These are phyloP conservation scores for Rhopalosiphum maidis DNA, from an alignment of 1,140 invertebrate species.

Conservation along the genomic window DNA sequence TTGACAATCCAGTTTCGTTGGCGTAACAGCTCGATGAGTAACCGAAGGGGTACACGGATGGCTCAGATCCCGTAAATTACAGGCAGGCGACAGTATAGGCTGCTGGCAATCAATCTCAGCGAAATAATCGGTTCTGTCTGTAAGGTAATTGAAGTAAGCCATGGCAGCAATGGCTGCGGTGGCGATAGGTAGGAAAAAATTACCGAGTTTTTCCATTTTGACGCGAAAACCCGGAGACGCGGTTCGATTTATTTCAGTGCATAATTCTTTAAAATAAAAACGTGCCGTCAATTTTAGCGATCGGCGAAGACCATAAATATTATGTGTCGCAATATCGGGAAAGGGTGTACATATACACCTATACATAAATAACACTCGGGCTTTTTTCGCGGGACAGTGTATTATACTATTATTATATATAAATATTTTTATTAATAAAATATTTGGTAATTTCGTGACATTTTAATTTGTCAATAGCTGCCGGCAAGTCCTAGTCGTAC, in stretches of 20 bases:
- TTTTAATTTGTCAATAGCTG: neutral
- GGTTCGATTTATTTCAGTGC: conserved; percentile 46
- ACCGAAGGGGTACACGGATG: neutral
- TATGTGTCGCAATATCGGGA: neutral
- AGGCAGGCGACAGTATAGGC: neutral
- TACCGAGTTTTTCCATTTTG: conserved; percentile 43
- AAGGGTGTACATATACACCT: neutral
- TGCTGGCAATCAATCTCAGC: conserved; percentile 28
- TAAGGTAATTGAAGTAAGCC: conserved; percentile 42
- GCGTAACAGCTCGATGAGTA: neutral
- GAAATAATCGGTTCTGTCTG: conserved; percentile 52
- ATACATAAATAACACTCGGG: neutral
- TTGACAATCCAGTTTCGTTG: neutral
- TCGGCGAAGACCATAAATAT: conserved; percentile 8
- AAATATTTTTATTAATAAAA: conserved; percentile 11
- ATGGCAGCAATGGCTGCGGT: neutral
- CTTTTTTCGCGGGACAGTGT: neutral
- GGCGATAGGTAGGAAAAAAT: conserved; percentile 22
- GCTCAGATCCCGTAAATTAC: conserved; percentile 33
- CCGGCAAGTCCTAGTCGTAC: neutral
- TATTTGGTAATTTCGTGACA: neutral
- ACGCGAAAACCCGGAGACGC: neutral
- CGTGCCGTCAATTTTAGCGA: conserved; percentile 4
- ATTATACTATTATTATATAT: neutral
- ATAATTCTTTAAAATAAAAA: conserved; percentile 51